These are phyloP conservation scores for Erethizon dorsatum DNA, from an alignment of 2,797 vertebrate species.

Conservation along the genomic window DNA sequence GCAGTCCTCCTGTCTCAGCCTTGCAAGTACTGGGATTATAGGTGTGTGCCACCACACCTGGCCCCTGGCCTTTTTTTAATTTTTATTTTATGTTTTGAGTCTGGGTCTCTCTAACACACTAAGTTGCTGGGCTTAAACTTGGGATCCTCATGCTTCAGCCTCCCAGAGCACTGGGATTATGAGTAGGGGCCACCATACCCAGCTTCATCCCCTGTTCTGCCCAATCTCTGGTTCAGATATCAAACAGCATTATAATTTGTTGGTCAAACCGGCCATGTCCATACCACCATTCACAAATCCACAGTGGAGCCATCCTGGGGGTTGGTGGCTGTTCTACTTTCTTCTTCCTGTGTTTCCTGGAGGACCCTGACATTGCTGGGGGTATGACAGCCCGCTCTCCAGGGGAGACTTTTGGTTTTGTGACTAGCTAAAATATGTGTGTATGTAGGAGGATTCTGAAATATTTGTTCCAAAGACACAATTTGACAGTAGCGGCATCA, in stretches of 20 bases:
- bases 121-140: neutral
- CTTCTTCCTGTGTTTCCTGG: neutral
- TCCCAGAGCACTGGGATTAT: neutral
- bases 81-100: neutral
- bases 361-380: neutral
- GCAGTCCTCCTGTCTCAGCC: neutral
- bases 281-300: neutral
- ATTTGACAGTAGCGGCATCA: rapidly evolving
- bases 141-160: neutral
- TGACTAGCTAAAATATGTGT: neutral
- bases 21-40: neutral
- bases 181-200: neutral
- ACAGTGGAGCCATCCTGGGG: neutral
- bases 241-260: neutral
- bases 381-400: neutral
- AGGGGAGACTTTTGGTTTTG: neutral
- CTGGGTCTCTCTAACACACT: neutral
- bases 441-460: neutral
- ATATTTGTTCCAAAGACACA: neutral
- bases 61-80: neutral
- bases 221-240: neutral
- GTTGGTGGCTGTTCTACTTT: neutral
- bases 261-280: neutral
- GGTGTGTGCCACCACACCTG: neutral
- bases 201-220: neutral